Evolutionary conservation across 2,113 vertebrate genomes (phyloP).

Genomic region (Petrocephalus microphthalmus): DNA sequence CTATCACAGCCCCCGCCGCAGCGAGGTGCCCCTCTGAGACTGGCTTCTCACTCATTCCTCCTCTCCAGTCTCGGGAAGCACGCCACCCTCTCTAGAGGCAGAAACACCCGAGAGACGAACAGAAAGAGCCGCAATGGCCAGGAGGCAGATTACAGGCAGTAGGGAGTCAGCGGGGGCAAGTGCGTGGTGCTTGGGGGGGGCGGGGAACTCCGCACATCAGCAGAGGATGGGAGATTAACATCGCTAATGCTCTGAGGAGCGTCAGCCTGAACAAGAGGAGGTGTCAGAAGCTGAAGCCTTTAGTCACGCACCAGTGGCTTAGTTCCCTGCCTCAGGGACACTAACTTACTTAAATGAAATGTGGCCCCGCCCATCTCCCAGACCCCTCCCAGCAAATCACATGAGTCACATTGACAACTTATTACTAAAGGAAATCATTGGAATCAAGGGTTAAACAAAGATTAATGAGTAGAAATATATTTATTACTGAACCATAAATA

Average conservation of each 20-base stretch:
- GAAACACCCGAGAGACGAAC: too few species aligned
- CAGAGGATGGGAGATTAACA: not conserved
- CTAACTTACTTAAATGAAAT: not conserved
- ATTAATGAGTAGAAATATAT: conserved; percentile 57
- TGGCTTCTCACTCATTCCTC: not conserved
- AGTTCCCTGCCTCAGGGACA: not conserved
- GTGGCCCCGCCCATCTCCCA: not conserved
- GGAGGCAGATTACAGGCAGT: not conserved
- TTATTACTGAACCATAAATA: conserved; percentile 68
- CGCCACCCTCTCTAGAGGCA: not conserved
- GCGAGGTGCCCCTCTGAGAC: not conserved
- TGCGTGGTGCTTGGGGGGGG: not conserved
- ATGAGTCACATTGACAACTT: not conserved
- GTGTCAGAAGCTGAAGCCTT: not conserved
- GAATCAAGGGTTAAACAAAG: conserved; percentile 31
- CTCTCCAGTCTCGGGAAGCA: not conserved
- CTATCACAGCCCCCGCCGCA: not conserved
- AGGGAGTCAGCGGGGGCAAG: not conserved
- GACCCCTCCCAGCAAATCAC: not conserved
- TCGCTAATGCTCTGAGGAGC: not conserved
- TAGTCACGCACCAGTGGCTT: not conserved
- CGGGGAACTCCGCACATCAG: not conserved
- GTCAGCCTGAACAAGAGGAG: not conserved
- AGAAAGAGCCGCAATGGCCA: not conserved
- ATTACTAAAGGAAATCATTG: not conserved